Percentiles rank a stretch among this genome's conserved stretches.
phyloP scores from a whole-genome alignment of 2,888 invertebrate species.

The Lepetodrilus schrolli region DNA sequence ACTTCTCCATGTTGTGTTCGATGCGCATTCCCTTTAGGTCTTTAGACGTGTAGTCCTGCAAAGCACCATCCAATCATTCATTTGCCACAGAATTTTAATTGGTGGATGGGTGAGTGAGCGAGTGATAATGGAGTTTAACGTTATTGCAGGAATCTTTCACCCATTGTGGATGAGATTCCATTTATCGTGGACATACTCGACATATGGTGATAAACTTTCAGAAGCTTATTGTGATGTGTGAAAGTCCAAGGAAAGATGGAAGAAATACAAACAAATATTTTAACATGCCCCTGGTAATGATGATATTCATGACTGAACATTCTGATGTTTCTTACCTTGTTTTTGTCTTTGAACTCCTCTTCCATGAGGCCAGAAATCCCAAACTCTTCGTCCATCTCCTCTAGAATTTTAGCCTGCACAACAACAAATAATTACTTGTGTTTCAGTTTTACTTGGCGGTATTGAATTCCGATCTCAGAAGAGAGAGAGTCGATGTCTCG shows the following conservation, averaged over 20 bases:
- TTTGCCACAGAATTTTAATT: too few relatives aligned
- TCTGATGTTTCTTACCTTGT: slow-evolving; percentile 5
- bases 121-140: too few relatives aligned
- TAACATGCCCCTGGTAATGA: neutral
- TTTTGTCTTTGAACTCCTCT: slow-evolving; percentile 80
- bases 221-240: neutral
- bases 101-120: too few relatives aligned
- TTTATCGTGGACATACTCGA: too few relatives aligned
- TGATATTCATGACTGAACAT: neutral
- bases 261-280: neutral
- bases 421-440: too few relatives aligned
- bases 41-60: slow-evolving; percentile 81
- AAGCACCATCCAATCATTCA: too few relatives aligned
- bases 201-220: neutral
- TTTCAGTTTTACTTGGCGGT: too few relatives aligned
- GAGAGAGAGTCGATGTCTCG: too few relatives aligned
- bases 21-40: slow-evolving; percentile 89
- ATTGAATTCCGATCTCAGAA: too few relatives aligned
- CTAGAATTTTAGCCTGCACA: slow-evolving; percentile 89
- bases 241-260: neutral
- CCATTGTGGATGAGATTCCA: too few relatives aligned
- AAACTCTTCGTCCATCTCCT: slow-evolving; percentile 96
- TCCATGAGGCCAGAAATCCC: slow-evolving; percentile 90
- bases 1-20: slow-evolving; percentile 83
- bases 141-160: too few relatives aligned